phyloP scores from a whole-genome alignment of 2,888 invertebrate genomes.

The Acanthococcus lagerstroemiae region DNA sequence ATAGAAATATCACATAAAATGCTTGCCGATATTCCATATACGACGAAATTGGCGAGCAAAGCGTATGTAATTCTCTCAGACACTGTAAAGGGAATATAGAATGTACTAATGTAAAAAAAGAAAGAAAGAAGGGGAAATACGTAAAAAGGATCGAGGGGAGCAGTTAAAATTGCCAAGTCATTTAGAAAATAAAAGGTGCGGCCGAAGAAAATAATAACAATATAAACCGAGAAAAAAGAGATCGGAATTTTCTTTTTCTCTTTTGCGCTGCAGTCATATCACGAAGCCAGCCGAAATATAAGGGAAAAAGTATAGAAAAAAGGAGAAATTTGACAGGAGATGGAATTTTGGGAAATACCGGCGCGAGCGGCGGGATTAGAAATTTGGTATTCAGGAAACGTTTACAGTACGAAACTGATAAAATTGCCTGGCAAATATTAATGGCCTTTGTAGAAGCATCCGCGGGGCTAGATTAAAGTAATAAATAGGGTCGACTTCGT shows the following conservation, averaged over 20 bases:
- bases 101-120: background rate
- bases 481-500: conserved; percentile 23
- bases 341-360: conserved; percentile 27
- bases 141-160: background rate
- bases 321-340: conserved; percentile 25
- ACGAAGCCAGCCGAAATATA: conserved; percentile 3
- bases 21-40: no score
- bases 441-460: conserved; percentile 26
- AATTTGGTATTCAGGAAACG: conserved; percentile 29
- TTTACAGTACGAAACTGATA: conserved; percentile 29
- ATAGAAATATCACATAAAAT: no score
- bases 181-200: conserved; percentile 30
- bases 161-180: conserved; percentile 26
- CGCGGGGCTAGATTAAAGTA: conserved; percentile 26
- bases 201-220: conserved; percentile 28
- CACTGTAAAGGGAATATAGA: background rate
- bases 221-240: conserved; percentile 4
- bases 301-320: background rate
- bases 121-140: background rate
- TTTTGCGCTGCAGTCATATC: conserved; percentile 12
- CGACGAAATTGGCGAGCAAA: no score
- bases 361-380: background rate
- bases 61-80: no score
- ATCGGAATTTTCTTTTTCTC: conserved; percentile 17
- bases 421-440: conserved; percentile 31